Evolutionary conservation across 1,140 invertebrate genomes (phyloP).

Genomic region (Cephus cinctus): DNA sequence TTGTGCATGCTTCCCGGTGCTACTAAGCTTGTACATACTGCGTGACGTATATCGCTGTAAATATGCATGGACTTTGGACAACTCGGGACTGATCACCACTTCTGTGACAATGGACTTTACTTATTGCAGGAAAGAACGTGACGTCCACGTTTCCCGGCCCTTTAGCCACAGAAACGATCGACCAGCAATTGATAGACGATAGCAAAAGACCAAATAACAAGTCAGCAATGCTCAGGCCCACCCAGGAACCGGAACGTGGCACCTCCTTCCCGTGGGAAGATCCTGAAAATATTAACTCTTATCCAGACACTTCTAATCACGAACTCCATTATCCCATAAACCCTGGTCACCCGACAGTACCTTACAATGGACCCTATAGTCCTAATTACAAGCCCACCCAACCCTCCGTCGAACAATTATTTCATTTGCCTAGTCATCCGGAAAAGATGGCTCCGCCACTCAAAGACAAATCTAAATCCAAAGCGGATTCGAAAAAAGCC

Average conservation of each 20-base stretch:
- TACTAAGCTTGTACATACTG: neutral
- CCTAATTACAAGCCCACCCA: slow-evolving; percentile 48
- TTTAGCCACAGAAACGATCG: slow-evolving; percentile 30
- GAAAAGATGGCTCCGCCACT: slow-evolving; percentile 30
- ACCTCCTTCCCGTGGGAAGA: slow-evolving; percentile 6
- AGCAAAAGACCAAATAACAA: slow-evolving; percentile 35
- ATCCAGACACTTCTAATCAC: slow-evolving; percentile 7
- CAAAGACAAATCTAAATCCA: slow-evolving; percentile 38
- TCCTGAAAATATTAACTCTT: neutral
- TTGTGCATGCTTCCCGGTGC: neutral
- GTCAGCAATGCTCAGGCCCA: slow-evolving; percentile 24
- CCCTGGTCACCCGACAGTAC: slow-evolving; percentile 44
- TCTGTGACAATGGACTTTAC: slow-evolving; percentile 48
- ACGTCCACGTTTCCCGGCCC: slow-evolving; percentile 38
- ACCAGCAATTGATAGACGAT: slow-evolving; percentile 26
- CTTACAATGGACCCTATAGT: slow-evolving; percentile 53
- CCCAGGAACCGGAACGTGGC: slow-evolving; percentile 27
- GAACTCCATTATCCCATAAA: slow-evolving; percentile 50
- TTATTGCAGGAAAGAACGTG: slow-evolving; percentile 50
- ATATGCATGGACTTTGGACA: slow-evolving; percentile 42
- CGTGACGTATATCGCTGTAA: neutral
- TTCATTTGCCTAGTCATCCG: slow-evolving; percentile 35
- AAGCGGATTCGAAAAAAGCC: slow-evolving; percentile 43
- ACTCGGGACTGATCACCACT: slow-evolving; percentile 11
- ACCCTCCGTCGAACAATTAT: slow-evolving; percentile 42